These are phyloP conservation scores for Meleagris gallopavo DNA, from an alignment of 2,113 vertebrate species.

Conservation along the genomic window DNA sequence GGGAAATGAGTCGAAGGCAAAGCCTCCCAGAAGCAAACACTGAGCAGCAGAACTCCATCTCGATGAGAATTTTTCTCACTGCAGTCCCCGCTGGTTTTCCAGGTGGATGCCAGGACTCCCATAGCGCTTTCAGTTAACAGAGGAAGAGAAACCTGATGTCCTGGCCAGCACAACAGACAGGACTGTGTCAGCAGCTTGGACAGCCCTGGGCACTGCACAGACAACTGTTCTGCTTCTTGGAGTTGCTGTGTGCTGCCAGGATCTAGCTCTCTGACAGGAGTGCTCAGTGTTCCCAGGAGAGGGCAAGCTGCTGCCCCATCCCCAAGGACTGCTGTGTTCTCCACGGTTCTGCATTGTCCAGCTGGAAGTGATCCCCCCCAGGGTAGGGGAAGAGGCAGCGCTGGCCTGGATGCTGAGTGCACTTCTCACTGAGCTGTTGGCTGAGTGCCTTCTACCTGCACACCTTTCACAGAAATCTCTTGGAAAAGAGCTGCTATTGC, in stretches of 20 bases:
- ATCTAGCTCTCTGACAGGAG: neutral
- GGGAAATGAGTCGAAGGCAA: neutral
- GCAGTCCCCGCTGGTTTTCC: neutral
- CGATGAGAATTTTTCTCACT: neutral
- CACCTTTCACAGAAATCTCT: neutral
- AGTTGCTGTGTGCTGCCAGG: neutral
- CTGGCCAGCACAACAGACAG: neutral
- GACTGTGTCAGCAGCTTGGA: too few relatives aligned
- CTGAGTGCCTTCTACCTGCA: neutral
- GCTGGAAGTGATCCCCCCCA: neutral
- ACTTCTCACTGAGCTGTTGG: neutral
- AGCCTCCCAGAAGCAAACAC: neutral
- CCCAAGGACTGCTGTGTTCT: neutral
- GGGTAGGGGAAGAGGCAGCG: neutral
- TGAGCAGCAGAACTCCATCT: neutral
- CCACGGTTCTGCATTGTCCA: accelerated
- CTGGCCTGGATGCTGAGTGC: too few relatives aligned
- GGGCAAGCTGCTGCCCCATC: neutral
- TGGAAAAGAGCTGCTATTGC: neutral
- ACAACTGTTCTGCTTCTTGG: neutral
- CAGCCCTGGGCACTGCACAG: too few relatives aligned
- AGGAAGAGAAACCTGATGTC: constrained; percentile 19
- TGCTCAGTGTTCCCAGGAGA: neutral
- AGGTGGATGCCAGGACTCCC: constrained; percentile 33
- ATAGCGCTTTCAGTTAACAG: constrained; percentile 6